Evolutionary conservation across 2,797 vertebrate species (phyloP).

Genomic region (Hypotaenidia philippensis): DNA sequence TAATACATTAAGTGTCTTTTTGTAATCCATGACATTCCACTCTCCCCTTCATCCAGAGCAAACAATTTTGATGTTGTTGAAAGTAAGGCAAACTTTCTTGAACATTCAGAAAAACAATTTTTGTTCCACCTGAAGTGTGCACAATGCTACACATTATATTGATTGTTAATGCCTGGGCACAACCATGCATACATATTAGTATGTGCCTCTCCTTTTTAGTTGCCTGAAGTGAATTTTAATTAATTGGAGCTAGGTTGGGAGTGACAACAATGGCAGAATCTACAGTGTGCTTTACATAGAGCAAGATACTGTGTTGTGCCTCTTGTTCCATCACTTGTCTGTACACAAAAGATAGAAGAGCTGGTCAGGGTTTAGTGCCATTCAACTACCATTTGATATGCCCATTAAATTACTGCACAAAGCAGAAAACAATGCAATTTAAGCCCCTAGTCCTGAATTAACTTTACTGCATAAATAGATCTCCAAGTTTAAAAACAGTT

Average conservation of each 20-base stretch:
- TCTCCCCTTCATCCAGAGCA: neutral
- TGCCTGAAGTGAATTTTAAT: neutral
- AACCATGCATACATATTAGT: neutral
- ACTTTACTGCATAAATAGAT: neutral
- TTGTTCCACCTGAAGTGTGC: neutral
- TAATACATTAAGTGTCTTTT: neutral
- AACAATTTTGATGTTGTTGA: neutral
- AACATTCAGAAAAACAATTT: neutral
- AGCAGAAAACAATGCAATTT: slow-evolving; percentile 24
- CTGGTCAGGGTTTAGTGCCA: slow-evolving; percentile 6
- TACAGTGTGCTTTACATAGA: neutral
- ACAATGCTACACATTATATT: neutral
- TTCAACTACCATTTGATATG: slow-evolving; percentile 16
- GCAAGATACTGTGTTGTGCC: neutral
- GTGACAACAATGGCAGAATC: neutral
- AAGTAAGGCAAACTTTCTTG: neutral
- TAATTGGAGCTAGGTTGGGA: neutral
- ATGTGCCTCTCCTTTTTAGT: neutral
- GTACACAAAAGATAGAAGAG: neutral
- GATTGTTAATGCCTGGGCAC: neutral
- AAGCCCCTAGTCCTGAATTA: neutral
- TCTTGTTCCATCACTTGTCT: neutral
- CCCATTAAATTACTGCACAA: slow-evolving; percentile 51
- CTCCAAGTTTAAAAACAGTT: slow-evolving; percentile 1
- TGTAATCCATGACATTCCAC: neutral